These are phyloP conservation scores for Sternarchorhynchus goeldii DNA, from an alignment of 2,797 vertebrate genomes.

Conservation along the genomic window DNA sequence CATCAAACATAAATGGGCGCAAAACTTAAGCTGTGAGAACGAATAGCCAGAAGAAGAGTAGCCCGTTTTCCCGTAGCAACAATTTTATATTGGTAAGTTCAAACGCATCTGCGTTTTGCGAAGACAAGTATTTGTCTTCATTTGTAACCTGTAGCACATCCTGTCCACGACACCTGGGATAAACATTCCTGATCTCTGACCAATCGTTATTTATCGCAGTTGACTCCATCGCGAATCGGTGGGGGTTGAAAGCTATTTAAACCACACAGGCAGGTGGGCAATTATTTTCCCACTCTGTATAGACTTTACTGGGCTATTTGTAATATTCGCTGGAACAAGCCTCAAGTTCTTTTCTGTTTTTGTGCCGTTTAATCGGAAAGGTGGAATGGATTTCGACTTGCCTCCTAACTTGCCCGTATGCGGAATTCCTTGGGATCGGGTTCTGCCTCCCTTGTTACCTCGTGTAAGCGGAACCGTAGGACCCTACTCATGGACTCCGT, in stretches of 20 bases:
- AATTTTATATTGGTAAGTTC: no score
- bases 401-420: slow-evolving; percentile 61
- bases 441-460: slow-evolving; percentile 74
- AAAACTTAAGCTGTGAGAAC: no score
- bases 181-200: no score
- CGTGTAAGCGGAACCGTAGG: slow-evolving; percentile 67
- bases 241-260: slow-evolving; percentile 40
- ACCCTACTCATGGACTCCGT: slow-evolving; percentile 65
- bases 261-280: not conserved
- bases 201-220: no score
- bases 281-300: not conserved
- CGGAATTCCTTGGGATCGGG: slow-evolving; percentile 75
- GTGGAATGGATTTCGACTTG: slow-evolving; percentile 76
- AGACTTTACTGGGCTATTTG: not conserved
- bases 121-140: no score
- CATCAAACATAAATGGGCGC: not conserved
- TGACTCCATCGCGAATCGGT: slow-evolving; percentile 1
- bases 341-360: not conserved
- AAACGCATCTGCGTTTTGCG: no score
- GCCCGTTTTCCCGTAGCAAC: no score
- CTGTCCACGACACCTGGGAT: no score
- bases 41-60: no score
- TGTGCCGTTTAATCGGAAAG: slow-evolving; percentile 1
- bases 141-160: no score
- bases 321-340: not conserved